A percentile compares a stretch with the other conserved stretches of the same genome.
Conservation (phyloP, 2,797 vertebrate species). For the Siniperca scherzeri region DNA sequence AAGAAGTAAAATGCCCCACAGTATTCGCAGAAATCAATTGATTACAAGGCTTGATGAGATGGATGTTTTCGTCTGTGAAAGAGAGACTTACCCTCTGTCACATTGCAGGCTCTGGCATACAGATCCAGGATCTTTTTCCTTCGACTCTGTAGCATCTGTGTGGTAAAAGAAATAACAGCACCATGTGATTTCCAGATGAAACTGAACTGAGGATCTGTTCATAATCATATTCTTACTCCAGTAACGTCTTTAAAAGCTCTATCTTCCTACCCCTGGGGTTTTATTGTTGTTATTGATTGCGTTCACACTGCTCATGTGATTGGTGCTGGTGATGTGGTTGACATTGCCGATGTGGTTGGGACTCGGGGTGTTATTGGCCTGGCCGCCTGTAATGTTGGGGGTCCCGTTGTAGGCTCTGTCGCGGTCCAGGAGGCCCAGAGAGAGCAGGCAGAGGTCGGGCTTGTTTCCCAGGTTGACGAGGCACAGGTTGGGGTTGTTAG, state of each 20-base stretch:
- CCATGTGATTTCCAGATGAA: constrained; percentile 49
- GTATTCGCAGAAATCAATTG: constrained; percentile 2
- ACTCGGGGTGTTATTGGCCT: constrained; percentile 55
- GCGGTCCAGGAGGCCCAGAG: constrained; percentile 92
- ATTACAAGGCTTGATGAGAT: constrained; percentile 1
- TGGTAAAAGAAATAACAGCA: background rate
- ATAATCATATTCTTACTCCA: constrained; percentile 35
- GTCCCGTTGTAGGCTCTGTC: constrained; percentile 86
- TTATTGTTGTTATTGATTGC: constrained; percentile 85
- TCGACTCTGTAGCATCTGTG: constrained; percentile 90
- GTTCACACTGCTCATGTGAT: constrained; percentile 77
- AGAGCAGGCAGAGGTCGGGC: constrained; percentile 93
- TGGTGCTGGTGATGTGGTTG: constrained; percentile 70
- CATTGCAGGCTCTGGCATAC: constrained; percentile 92
- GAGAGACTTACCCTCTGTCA: constrained; percentile 91
- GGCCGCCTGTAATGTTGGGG: constrained; percentile 33
- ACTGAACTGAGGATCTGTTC: constrained; percentile 45
- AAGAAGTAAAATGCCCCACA: constrained; percentile 3
- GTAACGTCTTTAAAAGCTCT: constrained; percentile 22
- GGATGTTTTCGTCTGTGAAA: background rate
- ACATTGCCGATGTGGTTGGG: constrained; percentile 73
- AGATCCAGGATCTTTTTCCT: constrained; percentile 98
- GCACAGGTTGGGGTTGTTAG: constrained; percentile 65
- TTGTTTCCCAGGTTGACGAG: constrained; percentile 80
- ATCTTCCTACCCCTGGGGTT: constrained; percentile 90